Evolutionary conservation across 2,888 invertebrate species (phyloP).

Genomic region (Diarsia brunnea): DNA sequence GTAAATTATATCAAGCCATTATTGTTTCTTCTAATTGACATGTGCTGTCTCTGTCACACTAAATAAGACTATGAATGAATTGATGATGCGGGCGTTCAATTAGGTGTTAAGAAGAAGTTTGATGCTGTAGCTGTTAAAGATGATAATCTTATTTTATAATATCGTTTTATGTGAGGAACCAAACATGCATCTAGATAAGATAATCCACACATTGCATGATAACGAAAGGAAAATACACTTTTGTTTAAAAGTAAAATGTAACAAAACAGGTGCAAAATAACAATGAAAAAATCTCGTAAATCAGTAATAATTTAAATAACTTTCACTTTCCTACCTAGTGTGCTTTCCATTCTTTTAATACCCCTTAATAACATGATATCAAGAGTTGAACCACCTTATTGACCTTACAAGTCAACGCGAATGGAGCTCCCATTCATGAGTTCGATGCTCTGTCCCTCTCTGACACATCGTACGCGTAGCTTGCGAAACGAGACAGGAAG

Average conservation of each 20-base stretch:
- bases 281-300: slow-evolving; percentile 11
- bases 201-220: neutral
- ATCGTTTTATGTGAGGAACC: neutral
- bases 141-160: neutral
- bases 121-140: neutral
- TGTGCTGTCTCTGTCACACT: slow-evolving; percentile 35
- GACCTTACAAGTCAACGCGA: slow-evolving; percentile 84
- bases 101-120: slow-evolving; percentile 36
- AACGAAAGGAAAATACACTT: neutral
- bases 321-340: slow-evolving; percentile 44
- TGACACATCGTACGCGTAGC: slow-evolving; percentile 25
- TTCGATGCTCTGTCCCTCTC: slow-evolving; percentile 68
- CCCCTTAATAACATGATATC: slow-evolving; percentile 72
- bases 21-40: slow-evolving; percentile 51
- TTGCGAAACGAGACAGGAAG: slow-evolving; percentile 71
- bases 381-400: slow-evolving; percentile 84
- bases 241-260: neutral
- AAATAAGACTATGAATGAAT: slow-evolving; percentile 48
- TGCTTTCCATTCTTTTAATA: slow-evolving; percentile 64
- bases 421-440: slow-evolving; percentile 81
- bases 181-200: too few relatives aligned
- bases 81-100: slow-evolving; percentile 52
- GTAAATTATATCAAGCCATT: slow-evolving; percentile 39
- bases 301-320: slow-evolving; percentile 19
- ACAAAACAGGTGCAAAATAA: neutral